Percentiles rank a stretch among this genome's conserved stretches.
phyloP scores from a whole-genome alignment of 2,888 invertebrate species.

The Sisyra terminalis region DNA sequence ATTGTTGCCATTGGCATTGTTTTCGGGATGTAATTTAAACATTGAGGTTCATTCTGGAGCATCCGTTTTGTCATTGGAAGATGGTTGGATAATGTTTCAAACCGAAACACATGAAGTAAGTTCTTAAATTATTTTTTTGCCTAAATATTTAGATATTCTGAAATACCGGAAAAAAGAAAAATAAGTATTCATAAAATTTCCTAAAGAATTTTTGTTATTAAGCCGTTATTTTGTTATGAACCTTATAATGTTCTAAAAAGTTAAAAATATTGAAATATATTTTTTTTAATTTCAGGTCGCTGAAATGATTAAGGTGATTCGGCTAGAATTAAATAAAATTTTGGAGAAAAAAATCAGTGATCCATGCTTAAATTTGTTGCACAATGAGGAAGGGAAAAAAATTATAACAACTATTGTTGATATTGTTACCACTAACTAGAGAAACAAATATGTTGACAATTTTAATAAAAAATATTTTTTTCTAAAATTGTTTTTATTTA shows the following conservation, averaged over 20 bases:
- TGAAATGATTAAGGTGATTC: constrained; percentile 63
- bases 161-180: no score
- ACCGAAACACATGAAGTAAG: constrained; percentile 58
- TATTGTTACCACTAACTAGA: constrained; percentile 41
- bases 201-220: no score
- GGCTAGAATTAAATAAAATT: constrained; percentile 56
- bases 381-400: constrained; percentile 55
- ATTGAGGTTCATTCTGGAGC: constrained; percentile 57
- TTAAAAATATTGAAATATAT: no score
- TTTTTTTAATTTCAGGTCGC: constrained; percentile 39
- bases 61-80: constrained; percentile 57
- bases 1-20: constrained; percentile 51
- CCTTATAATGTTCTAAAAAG: not conserved
- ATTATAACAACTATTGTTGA: constrained; percentile 62
- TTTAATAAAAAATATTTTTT: not conserved
- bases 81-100: constrained; percentile 69
- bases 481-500: no score
- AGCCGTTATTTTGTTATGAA: no score
- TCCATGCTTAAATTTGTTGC: constrained; percentile 55
- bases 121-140: no score
- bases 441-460: constrained; percentile 1
- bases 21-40: constrained; percentile 54
- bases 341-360: constrained; percentile 73
- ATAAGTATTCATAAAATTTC: no score
- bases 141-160: no score